Percentiles rank a stretch among this genome's conserved stretches.
These are phyloP conservation scores for Battus philenor DNA, from an alignment of 1,140 invertebrate species.

Conservation along the genomic window DNA sequence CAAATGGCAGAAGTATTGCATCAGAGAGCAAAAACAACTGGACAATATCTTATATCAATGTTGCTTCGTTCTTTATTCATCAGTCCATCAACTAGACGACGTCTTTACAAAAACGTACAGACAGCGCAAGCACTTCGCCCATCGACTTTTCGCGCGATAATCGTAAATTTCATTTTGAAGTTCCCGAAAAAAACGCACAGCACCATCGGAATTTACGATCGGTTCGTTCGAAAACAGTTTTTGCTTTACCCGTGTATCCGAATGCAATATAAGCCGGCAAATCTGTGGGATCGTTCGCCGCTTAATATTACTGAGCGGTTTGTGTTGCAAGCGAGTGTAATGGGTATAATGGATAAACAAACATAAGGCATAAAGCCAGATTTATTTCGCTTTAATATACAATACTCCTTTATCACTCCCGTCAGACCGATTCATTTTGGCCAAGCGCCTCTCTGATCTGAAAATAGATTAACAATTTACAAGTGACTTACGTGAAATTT, in stretches of 20 bases:
- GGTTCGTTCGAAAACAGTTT: conserved; percentile 4
- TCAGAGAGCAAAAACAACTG: too few species aligned
- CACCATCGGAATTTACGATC: conserved; percentile 11
- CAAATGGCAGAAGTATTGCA: too few species aligned
- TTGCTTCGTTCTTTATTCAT: not conserved
- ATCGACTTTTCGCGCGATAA: not conserved
- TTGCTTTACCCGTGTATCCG: conserved; percentile 8
- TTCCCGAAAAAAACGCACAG: conserved; percentile 1
- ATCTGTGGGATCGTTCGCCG: conserved; percentile 7
- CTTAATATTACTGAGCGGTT: conserved; percentile 8
- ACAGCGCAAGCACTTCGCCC: not conserved
- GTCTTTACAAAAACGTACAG: not conserved
- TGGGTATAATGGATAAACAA: too few species aligned
- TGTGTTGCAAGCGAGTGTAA: conserved; percentile 5
- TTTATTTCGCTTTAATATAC: too few species aligned
- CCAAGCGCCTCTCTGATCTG: too few species aligned
- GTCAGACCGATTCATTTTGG: not conserved
- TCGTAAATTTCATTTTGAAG: conserved; percentile 8
- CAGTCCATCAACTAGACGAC: not conserved
- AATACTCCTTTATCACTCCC: not conserved
- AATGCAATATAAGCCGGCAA: conserved; percentile 9
- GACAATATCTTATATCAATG: too few species aligned
- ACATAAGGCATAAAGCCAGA: too few species aligned
- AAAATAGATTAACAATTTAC: too few species aligned
- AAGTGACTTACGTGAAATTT: too few species aligned